phyloP scores from a whole-genome alignment of 2,797 vertebrate species.

The Dallia pectoralis region DNA sequence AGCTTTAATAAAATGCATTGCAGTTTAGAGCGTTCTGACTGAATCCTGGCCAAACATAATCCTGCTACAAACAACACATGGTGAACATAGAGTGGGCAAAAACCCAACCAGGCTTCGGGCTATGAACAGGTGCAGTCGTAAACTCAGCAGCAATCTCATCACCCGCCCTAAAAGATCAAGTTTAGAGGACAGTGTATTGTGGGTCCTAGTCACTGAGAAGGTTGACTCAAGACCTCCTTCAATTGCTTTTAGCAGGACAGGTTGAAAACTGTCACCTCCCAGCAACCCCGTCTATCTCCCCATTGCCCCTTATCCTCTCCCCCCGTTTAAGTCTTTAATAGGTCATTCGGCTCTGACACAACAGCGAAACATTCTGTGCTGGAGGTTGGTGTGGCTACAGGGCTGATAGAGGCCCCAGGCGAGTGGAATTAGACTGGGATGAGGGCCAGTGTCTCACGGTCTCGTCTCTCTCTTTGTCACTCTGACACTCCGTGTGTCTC shows the following conservation, averaged over 20 bases:
- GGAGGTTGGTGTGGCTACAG: too few relatives aligned
- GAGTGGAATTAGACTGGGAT: background rate
- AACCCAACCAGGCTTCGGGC: background rate
- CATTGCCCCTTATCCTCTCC: too few relatives aligned
- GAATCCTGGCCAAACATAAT: background rate
- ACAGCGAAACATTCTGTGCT: too few relatives aligned
- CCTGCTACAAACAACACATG: background rate
- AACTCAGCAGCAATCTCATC: background rate
- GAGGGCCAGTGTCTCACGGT: background rate
- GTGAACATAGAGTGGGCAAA: background rate
- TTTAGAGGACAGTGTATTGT: constrained; percentile 47
- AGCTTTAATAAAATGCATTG: too few relatives aligned
- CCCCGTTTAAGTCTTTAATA: too few relatives aligned
- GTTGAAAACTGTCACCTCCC: constrained; percentile 67
- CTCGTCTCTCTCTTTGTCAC: too few relatives aligned
- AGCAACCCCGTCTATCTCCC: background rate
- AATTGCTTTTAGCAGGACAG: constrained; percentile 74
- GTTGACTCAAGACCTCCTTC: constrained; percentile 73
- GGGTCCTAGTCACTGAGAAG: constrained; percentile 57
- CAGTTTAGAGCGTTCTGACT: too few relatives aligned
- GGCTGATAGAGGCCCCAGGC: background rate
- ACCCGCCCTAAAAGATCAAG: constrained; percentile 7
- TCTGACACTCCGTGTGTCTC: too few relatives aligned
- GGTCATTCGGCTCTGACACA: too few relatives aligned
- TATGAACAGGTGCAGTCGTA: background rate